Conservation (phyloP, 2,888 invertebrate species). For the Zaprionus lineosus region DNA sequence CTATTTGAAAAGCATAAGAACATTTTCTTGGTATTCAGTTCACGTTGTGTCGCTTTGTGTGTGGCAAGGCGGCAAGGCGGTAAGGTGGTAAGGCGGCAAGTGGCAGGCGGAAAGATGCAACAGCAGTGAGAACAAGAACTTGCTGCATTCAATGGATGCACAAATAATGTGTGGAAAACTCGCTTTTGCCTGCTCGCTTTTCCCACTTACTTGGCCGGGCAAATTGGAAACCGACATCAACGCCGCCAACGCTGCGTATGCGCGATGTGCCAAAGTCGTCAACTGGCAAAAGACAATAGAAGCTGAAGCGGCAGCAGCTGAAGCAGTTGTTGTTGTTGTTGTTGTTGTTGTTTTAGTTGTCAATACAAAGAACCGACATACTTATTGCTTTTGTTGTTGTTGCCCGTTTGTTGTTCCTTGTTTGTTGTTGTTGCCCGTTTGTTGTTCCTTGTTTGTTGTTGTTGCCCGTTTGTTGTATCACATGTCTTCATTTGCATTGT, state of each 20-base stretch:
- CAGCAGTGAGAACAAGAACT: conserved; percentile 13
- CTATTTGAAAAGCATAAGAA: conserved; percentile 22
- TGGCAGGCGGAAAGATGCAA: background rate
- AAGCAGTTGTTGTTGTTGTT: conserved; percentile 30
- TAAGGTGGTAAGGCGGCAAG: background rate
- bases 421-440: conserved; percentile 11
- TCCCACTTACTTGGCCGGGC: too few relatives aligned
- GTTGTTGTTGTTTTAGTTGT: conserved; percentile 17
- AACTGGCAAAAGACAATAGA: conserved; percentile 13
- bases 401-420: conserved; percentile 3
- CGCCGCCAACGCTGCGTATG: conserved; percentile 67
- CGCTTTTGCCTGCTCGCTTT: conserved; percentile 11
- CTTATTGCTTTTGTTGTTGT: conserved; percentile 14
- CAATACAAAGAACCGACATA: background rate
- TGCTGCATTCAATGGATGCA: conserved; percentile 20
- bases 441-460: conserved; percentile 8
- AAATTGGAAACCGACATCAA: conserved; percentile 54
- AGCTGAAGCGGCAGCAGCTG: conserved; percentile 28
- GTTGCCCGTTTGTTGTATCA: conserved; percentile 8
- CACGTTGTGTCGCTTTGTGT: too few relatives aligned
- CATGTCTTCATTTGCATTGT: conserved; percentile 53
- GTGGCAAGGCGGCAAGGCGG: background rate
- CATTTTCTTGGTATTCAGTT: conserved; percentile 12
- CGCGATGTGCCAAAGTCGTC: conserved; percentile 53
- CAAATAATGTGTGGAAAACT: conserved; percentile 33